Percentiles rank a stretch among this genome's conserved stretches.
Evolutionary conservation across 1,140 invertebrate genomes (phyloP).

Genomic region (Ganaspis sp.): DNA sequence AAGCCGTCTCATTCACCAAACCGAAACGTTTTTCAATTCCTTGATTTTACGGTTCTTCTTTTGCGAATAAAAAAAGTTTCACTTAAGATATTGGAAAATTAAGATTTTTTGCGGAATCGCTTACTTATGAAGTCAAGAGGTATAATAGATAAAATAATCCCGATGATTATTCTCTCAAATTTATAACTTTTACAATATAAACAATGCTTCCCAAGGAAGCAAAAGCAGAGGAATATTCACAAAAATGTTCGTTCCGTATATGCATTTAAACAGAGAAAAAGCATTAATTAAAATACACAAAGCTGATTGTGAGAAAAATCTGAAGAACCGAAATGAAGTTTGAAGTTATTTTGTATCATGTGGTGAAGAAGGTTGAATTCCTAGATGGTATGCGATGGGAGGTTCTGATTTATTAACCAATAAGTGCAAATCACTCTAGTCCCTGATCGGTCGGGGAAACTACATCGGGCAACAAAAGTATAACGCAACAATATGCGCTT

Average conservation of each 20-base stretch:
- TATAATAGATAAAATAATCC: not conserved
- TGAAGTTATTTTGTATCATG: conserved; percentile 26
- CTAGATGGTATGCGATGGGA: conserved; percentile 43
- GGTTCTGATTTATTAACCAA: conserved; percentile 71
- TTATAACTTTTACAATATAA: no score
- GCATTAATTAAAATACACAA: no score
- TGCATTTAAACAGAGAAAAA: no score
- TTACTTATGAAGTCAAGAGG: not conserved
- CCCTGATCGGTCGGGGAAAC: conserved; percentile 52
- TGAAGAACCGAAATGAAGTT: not conserved
- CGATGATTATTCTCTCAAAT: no score
- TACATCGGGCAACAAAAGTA: conserved; percentile 62
- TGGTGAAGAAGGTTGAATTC: conserved; percentile 35
- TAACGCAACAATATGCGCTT: conserved; percentile 66
- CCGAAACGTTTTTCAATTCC: conserved; percentile 42
- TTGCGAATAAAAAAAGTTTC: conserved; percentile 40
- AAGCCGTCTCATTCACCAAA: not conserved
- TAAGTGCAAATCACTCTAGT: conserved; percentile 72
- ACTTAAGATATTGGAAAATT: conserved; percentile 35
- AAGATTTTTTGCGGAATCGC: not conserved
- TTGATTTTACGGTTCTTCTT: conserved; percentile 40
- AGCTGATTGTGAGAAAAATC: not conserved
- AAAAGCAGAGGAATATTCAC: no score
- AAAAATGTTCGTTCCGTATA: no score
- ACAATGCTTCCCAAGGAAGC: no score